Conservation (phyloP, 2,888 invertebrate genomes). For the Coecobrya sp. region DNA sequence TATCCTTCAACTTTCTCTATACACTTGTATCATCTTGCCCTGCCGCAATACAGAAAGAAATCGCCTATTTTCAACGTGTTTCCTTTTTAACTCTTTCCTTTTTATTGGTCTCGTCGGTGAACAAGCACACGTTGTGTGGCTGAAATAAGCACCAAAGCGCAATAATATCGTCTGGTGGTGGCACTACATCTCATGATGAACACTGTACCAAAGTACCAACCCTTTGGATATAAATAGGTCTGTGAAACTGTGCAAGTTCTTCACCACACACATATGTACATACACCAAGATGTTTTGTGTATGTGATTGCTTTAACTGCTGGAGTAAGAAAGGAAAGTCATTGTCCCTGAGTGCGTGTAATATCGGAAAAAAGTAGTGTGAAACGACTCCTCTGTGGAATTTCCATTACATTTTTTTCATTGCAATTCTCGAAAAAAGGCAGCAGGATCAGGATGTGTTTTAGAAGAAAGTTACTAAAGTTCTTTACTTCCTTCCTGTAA, state of each 20-base stretch:
- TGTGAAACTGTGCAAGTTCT: not conserved
- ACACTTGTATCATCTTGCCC: slow-evolving; percentile 1
- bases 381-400: slow-evolving; percentile 59
- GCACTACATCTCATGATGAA: not conserved
- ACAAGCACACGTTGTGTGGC: not conserved
- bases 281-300: not conserved
- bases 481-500: not conserved
- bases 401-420: slow-evolving; percentile 46
- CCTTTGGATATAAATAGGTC: not conserved
- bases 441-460: not conserved
- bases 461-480: not conserved
- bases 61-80: slow-evolving; percentile 20
- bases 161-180: slow-evolving; percentile 19
- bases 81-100: slow-evolving; percentile 4
- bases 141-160: not conserved
- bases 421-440: not conserved
- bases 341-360: slow-evolving; percentile 45
- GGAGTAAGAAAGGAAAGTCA: not conserved
- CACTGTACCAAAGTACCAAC: not conserved
- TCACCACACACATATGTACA: not conserved
- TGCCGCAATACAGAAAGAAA: not conserved
- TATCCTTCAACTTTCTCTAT: not conserved
- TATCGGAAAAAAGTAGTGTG: slow-evolving; percentile 53
- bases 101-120: slow-evolving; percentile 22
- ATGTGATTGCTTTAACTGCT: slow-evolving; percentile 28